Conservation (phyloP, 1,140 invertebrate species). For the Probaryconus sp. region DNA sequence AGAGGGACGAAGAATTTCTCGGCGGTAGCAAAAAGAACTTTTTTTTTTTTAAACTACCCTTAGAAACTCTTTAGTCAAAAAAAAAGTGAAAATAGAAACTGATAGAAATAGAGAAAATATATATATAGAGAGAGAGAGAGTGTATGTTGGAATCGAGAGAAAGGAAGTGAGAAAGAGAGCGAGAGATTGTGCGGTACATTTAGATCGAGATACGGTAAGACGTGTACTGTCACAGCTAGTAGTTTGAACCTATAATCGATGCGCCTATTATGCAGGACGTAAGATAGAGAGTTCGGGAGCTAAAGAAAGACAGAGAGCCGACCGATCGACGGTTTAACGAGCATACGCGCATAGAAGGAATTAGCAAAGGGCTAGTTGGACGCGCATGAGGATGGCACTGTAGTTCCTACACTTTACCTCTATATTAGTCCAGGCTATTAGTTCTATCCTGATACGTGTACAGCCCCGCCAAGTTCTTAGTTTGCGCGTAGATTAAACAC, state of each 20-base stretch:
- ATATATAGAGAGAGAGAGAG: too few relatives aligned
- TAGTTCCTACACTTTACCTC: too few relatives aligned
- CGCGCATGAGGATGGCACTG: too few relatives aligned
- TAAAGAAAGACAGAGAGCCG: conserved; percentile 50
- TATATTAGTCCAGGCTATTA: too few relatives aligned
- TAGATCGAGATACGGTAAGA: conserved; percentile 47
- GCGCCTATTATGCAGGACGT: conserved; percentile 50
- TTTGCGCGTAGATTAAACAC: too few relatives aligned
- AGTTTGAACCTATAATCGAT: conserved; percentile 41
- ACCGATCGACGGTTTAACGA: conserved; percentile 25
- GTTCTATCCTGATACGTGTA: too few relatives aligned
- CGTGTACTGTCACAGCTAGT: conserved; percentile 22
- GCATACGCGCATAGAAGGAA: not conserved
- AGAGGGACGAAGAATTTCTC: conserved; percentile 20
- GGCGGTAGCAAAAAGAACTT: too few relatives aligned
- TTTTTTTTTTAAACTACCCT: too few relatives aligned
- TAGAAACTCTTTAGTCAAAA: conserved; percentile 16
- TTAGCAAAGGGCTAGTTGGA: too few relatives aligned
- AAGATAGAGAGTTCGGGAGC: too few relatives aligned
- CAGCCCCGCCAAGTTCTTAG: too few relatives aligned
- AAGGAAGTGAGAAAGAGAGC: conserved; percentile 38
- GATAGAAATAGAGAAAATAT: conserved; percentile 39
- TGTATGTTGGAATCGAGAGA: conserved; percentile 30
- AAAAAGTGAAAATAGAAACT: conserved; percentile 28
- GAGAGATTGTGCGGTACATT: conserved; percentile 38